Conservation (phyloP, 2,888 invertebrate genomes). For the Serrognathus titanus region DNA sequence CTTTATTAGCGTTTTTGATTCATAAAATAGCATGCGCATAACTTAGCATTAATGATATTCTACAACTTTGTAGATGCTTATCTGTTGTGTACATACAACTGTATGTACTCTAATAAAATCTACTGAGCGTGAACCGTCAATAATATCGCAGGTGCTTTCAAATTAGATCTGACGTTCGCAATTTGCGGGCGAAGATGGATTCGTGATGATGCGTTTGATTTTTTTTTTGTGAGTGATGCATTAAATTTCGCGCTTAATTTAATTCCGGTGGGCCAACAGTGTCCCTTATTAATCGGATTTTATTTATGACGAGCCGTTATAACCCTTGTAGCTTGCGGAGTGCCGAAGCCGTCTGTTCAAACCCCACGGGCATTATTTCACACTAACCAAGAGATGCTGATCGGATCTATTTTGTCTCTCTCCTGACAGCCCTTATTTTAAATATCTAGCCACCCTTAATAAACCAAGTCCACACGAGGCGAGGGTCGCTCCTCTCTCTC, state of each 20-base stretch:
- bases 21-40: constrained; percentile 16
- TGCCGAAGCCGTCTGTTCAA: constrained; percentile 22
- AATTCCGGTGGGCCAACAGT: constrained; percentile 28
- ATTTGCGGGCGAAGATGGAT: too few species aligned
- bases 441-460: constrained; percentile 30
- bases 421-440: constrained; percentile 32
- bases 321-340: constrained; percentile 23
- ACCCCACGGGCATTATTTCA: constrained; percentile 47
- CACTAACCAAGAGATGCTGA: constrained; percentile 43
- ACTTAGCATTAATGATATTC: background rate
- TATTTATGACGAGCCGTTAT: constrained; percentile 25
- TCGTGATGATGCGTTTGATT: background rate
- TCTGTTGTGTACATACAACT: background rate
- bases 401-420: constrained; percentile 36
- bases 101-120: background rate
- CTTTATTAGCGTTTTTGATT: constrained; percentile 30
- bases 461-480: constrained; percentile 6
- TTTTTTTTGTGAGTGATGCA: constrained; percentile 2
- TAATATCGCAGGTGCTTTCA: too few species aligned
- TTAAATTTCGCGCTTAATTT: constrained; percentile 31
- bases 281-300: constrained; percentile 30
- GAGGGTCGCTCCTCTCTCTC: too few species aligned
- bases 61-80: background rate
- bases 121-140: too few species aligned
- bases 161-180: too few species aligned